phyloP scores from a whole-genome alignment of 1,140 invertebrate genomes.

The Paralvinella palmiformis region DNA sequence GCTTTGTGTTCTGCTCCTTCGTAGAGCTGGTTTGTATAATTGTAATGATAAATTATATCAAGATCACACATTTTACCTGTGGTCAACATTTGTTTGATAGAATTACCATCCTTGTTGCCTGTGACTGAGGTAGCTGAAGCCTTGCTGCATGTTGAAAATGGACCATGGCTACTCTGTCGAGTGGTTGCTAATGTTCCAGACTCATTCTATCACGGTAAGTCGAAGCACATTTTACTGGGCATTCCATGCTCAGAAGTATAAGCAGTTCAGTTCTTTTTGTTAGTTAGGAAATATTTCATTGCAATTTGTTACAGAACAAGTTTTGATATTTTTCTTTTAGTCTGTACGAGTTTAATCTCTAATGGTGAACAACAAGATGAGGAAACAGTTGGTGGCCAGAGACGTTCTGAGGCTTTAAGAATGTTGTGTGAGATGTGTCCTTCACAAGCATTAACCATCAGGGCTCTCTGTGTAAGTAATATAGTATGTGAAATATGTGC shows the following conservation, averaged over 20 bases:
- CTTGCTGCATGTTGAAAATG: conserved; percentile 82
- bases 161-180: conserved; percentile 79
- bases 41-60: neutral
- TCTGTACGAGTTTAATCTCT: conserved; percentile 74
- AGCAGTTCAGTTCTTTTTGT: neutral
- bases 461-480: conserved; percentile 56
- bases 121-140: conserved; percentile 75
- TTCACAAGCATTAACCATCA: conserved; percentile 69
- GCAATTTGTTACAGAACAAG: neutral
- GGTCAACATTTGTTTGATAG: conserved; percentile 39
- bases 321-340: conserved; percentile 52
- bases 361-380: conserved; percentile 87
- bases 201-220: conserved; percentile 75
- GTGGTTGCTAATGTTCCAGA: conserved; percentile 88
- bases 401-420: conserved; percentile 65
- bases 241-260: neutral
- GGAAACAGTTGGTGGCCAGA: conserved; percentile 62
- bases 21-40: neutral
- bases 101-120: conserved; percentile 80
- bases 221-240: neutral
- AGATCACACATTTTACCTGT: neutral
- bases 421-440: conserved; percentile 86
- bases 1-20: neutral
- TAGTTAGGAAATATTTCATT: neutral
- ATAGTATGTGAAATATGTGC: neutral